Evolutionary conservation across 1,140 invertebrate genomes (phyloP), one percentile per base, ranked within the genome.

Genomic region (Cydia amplana): DNA sequence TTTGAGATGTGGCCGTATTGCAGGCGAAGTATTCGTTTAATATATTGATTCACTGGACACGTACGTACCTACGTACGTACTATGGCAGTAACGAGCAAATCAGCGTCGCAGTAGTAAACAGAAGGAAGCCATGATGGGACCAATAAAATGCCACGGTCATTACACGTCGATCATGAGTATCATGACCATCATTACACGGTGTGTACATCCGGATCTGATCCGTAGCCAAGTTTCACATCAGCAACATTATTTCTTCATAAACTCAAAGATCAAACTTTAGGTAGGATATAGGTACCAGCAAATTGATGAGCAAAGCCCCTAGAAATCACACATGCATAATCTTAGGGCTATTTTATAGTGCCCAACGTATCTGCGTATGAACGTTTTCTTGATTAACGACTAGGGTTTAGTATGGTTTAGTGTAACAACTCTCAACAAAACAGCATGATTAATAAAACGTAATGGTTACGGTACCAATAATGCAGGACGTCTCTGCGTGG

Each of bases 11-110:
- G n/a, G n/a, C n/a, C n/a, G n/a, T n/a, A n/a, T n/a, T n/a, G n/a
- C n/a, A n/a, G n/a, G n/a, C n/a, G n/a, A 46, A 46, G 43, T 46
- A 40, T 40, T 40, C 36, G 12, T 10, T 67, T n/a, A 79, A 77
- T 78, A 78, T 70, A 84, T 84, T 87, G 80, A 74, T 73, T 81
- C 77, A 70, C 82, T 23, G 67, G 20, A 43, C 85, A 86, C 82
- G 83, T 82, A 43, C 75, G 72, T 32, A 43, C 75, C 65, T 32
- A 60, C 23, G 32, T 46, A 14, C 16, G 9, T 40, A 46, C 43
- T 46, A 46, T 12, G 6, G 49, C 73, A 79, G 77, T 82, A 80
- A 80, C 75, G 77, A 77, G 63, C 78, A 79, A 78, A 85, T 85
- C 80, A 83, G 63, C 78, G 46, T 49, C 18, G 43, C 43, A 60